Conservation (phyloP, 2,113 vertebrate species). For the Spheniscus mendiculus region DNA sequence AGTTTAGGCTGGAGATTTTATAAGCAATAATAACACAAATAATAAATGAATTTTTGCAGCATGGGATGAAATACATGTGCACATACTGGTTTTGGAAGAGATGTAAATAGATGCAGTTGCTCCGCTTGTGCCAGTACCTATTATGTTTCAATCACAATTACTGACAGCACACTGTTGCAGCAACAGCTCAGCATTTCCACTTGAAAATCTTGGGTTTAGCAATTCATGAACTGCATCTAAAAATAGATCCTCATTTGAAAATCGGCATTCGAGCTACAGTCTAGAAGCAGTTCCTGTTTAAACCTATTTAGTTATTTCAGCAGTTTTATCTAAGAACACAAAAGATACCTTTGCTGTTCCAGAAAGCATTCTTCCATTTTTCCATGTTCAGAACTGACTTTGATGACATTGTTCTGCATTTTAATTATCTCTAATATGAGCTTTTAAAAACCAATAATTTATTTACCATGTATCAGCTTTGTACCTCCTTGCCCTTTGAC, state of each 20-base stretch:
- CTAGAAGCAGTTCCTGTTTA: not conserved
- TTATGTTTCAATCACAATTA: not conserved
- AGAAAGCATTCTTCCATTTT: not conserved
- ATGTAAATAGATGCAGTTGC: not conserved
- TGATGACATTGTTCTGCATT: not conserved
- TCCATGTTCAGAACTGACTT: not conserved
- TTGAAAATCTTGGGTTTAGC: not conserved
- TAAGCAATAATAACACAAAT: not conserved
- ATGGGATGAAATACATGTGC: not conserved
- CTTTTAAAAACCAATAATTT: not conserved
- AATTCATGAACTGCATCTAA: not conserved
- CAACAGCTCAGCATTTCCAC: not conserved
- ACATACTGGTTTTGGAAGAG: not conserved
- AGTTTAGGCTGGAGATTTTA: not conserved
- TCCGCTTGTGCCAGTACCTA: not conserved
- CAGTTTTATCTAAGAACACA: not conserved
- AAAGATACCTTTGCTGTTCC: not conserved
- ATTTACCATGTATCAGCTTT: not conserved
- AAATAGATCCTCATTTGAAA: conserved; percentile 12
- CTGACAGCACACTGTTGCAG: not conserved
- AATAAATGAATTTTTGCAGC: not conserved
- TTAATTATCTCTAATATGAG: not conserved
- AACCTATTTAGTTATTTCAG: not conserved
- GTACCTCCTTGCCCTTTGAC: not conserved
- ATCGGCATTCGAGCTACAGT: not conserved